Conservation (phyloP, 2,888 invertebrate species). For the Hanleya hanleyi region DNA sequence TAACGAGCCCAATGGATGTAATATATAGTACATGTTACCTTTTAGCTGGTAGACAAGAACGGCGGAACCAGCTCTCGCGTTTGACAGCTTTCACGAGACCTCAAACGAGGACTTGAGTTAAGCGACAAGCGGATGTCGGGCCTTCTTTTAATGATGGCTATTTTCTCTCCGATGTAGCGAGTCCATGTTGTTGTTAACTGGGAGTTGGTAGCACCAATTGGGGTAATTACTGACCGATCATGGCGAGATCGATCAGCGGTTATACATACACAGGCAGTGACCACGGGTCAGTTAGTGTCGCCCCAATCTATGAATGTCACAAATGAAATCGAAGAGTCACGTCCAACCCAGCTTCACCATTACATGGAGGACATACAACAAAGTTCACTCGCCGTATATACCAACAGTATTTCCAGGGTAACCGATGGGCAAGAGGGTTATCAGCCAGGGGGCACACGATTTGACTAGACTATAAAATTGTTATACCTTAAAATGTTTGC, state of each 20-base stretch:
- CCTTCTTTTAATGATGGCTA: slow-evolving; percentile 6
- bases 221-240: not conserved
- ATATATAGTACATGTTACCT: too few species aligned
- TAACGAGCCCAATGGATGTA: too few species aligned
- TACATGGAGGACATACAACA: too few species aligned
- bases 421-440: too few species aligned
- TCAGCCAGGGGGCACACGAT: too few species aligned
- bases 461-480: too few species aligned
- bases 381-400: too few species aligned
- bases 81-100: not conserved
- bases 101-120: too few species aligned
- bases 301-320: not conserved
- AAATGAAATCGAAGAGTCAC: slow-evolving; percentile 1
- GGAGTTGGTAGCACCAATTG: not conserved
- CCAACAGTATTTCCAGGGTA: too few species aligned
- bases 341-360: too few species aligned
- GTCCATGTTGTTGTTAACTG: not conserved
- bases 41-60: not conserved
- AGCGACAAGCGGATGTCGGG: not conserved
- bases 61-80: too few species aligned
- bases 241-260: not conserved
- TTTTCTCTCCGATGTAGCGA: not conserved
- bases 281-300: not conserved
- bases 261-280: not conserved
- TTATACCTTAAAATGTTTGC: too few species aligned